Evolutionary conservation across 2,888 invertebrate genomes (phyloP), one percentile per base, ranked within the genome.

Genomic region (Gymnoscelis rufifasciata): DNA sequence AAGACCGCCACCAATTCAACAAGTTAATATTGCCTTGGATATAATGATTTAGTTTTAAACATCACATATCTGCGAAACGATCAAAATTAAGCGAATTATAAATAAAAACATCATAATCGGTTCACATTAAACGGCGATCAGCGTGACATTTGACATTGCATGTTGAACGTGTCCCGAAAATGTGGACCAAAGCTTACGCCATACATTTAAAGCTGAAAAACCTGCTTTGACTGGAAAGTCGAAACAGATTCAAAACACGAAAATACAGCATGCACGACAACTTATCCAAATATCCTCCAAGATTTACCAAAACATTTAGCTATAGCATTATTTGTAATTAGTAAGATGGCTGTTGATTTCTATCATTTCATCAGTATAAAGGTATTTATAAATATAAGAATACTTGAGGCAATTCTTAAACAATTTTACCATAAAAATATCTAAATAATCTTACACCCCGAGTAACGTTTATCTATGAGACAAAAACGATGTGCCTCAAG

Each of bases 21-120:
- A 70, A 74, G 77, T 67, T 77, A 84, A 86, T 87, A 86, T 86
- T 86, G 84, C 78, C 70, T 60, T 77, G 86, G 86, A 78, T 83
- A 83, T 77, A 78, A 83, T 77, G 71, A 66, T 68, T 58, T 68
- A 57, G 60, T 56, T 61, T 19, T 50, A 66, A 71, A 71, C 70
- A 65, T 72, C 73, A 75, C 73, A 74, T 74, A 70, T 78, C 74
- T 78, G 81, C 77, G 71, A 74, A 76, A 74, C 74, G 71, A 68
- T 78, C 68, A 68, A 70, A 70, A 66, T 60, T 63, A 57, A 82
- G 83, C 84, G 60, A 62, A 59, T 67, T 65, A 71, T 65, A 63
- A 71, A 71, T 67, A 70, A 43, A 47, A 42, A 63, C 60, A 63
- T 67, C 64, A 62, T 56, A 56, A 65, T 62, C 55, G 74, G 74